Evolutionary conservation across 1,140 invertebrate species (phyloP), one percentile per base, ranked within the genome.

Genomic region (Oscheius sp.): DNA sequence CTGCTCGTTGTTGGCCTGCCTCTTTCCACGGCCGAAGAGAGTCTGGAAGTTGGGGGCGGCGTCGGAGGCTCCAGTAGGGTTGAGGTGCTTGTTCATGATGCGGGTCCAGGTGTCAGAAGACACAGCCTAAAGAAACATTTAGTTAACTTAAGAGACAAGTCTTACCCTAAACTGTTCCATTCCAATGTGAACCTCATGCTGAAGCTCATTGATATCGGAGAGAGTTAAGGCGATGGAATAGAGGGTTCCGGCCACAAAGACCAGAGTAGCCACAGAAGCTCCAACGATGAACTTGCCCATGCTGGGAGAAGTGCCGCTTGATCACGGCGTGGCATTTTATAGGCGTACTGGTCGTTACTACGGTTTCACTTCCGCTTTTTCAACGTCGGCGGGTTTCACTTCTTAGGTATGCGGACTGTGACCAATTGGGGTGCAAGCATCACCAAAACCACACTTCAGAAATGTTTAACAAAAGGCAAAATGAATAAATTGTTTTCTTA

Each of bases 1-100:
- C 34, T 68, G 67, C 28, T 68, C 67, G 34, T 49, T 49, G 52
- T 49, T 49, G n/a, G n/a, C n/a, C n/a, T n/a, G n/a, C 35, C 67
- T 49, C 34, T 49, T 28, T 20, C 61, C 35, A 61, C 67, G 67
- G 23, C 32, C 35, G 67, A 68, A 68, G 23, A 68, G 67, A 68
- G 67, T 68, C 20, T 26, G 34, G 36, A 68, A 68, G 3, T 49
- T 68, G 20, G 52, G 67, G 1, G 26, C 3, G 18, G 52, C 55
- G 2, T 18, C 13, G n/a, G 26, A 18, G 18, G 46, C 2, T 28
- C 67, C 67, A 42, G 32, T 18, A 26, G 67, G 67, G 45, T 68
- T 20, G 3, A n/a, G 28, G 67, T 68, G 67, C 36, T 68, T 68
- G 34, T 29, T 68, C 3, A 68, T 55, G 15, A 68, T 45, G 29